phyloP scores from a whole-genome alignment of 2,797 vertebrate genomes.

The Aldrovandia affinis region DNA sequence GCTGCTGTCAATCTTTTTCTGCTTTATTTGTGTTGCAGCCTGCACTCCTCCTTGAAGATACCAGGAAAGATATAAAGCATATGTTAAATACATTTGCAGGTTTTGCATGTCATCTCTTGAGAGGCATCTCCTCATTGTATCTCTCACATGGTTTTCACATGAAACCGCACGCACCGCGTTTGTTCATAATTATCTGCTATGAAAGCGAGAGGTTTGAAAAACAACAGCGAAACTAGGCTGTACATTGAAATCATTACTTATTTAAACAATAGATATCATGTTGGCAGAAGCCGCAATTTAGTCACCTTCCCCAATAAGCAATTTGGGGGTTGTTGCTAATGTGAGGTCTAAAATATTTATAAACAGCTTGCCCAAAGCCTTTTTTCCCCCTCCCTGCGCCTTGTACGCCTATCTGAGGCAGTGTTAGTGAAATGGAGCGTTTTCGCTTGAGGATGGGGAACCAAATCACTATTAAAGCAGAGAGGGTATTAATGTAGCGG shows the following conservation, averaged over 20 bases:
- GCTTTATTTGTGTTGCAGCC: slow-evolving; percentile 67
- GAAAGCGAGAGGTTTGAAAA: slow-evolving; percentile 31
- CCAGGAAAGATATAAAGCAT: slow-evolving; percentile 73
- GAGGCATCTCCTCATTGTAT: slow-evolving; percentile 69
- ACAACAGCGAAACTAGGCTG: slow-evolving; percentile 41
- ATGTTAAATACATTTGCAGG: slow-evolving; percentile 69
- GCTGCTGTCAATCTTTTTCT: slow-evolving; percentile 72
- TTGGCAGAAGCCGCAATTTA: slow-evolving; percentile 52
- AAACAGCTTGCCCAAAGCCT: slow-evolving; percentile 69
- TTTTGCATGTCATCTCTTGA: slow-evolving; percentile 68
- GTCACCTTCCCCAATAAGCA: slow-evolving; percentile 61
- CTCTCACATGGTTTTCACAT: slow-evolving; percentile 47
- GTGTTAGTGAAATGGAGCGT: slow-evolving; percentile 70
- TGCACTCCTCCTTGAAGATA: slow-evolving; percentile 76
- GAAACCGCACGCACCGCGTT: slow-evolving; percentile 43
- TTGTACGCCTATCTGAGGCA: slow-evolving; percentile 77
- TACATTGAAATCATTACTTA: slow-evolving; percentile 44
- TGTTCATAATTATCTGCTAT: slow-evolving; percentile 49
- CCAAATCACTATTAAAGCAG: slow-evolving; percentile 76
- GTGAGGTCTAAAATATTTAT: slow-evolving; percentile 76
- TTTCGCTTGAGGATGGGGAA: slow-evolving; percentile 64
- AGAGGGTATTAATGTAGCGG: slow-evolving; percentile 76
- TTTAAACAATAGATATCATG: slow-evolving; percentile 50
- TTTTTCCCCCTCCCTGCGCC: slow-evolving; percentile 58
- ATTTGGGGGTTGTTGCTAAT: slow-evolving; percentile 67